phyloP scores from a whole-genome alignment of 2,113 vertebrate genomes.

The Mormyrus iriodes region DNA sequence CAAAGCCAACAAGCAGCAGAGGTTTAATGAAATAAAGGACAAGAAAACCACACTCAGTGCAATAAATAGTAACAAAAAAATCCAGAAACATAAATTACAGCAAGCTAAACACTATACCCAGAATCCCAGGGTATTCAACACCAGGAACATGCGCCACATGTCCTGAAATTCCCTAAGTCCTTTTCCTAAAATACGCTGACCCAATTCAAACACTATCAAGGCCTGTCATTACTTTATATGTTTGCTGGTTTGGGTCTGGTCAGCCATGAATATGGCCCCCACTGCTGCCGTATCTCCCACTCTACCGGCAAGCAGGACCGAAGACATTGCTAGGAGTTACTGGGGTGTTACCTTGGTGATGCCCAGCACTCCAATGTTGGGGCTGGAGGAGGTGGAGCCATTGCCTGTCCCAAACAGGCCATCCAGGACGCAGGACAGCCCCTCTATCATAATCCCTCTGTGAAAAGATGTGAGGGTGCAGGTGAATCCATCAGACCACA shows the following conservation, averaged over 20 bases:
- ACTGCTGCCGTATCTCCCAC: background rate
- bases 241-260: too few relatives aligned
- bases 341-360: conserved; percentile 82
- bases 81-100: background rate
- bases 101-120: background rate
- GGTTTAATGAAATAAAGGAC: background rate
- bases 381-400: conserved; percentile 97
- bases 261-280: background rate
- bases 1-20: background rate
- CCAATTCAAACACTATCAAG: background rate
- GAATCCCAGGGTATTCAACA: background rate
- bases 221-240: background rate
- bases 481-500: background rate
- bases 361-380: conserved; percentile 94
- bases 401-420: conserved; percentile 96
- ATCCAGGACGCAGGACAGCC: conserved; percentile 88
- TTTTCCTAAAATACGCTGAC: background rate
- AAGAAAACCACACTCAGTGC: background rate
- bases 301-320: background rate
- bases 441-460: conserved; percentile 94
- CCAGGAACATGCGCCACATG: background rate
- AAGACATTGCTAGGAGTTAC: background rate
- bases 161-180: background rate
- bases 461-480: conserved; percentile 2
- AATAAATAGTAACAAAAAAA: background rate